Evolutionary conservation across 2,888 invertebrate species (phyloP), one percentile per base, ranked within the genome.

Genomic region (Pterostichus niger): DNA sequence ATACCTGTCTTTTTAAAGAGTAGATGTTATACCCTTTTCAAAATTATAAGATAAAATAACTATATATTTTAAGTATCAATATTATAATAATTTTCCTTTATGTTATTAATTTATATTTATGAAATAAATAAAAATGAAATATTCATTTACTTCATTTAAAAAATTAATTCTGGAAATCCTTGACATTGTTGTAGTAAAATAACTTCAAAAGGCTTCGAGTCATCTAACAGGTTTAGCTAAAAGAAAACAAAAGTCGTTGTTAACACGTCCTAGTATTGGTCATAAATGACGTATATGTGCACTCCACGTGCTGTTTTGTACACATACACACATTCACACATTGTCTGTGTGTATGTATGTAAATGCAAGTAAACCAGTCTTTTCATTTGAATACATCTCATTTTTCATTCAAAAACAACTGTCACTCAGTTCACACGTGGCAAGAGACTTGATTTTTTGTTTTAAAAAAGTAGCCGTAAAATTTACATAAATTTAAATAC

Each of bases 401-500:
- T 40, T 71, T 17, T 15, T 17, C 68, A 44, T 44, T 71, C 68
- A 71, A 9, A 24, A 44, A 71, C 11, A 44, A 44, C 44, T 71
- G 44, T 71, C 68, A 71, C 44, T 46, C 44, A 10, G 10, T 15
- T 10, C 4, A 40, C 68, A 71, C 68, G 68, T 71, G 68, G 40
- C 35, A 2, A 15, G 68, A 6, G 49, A 49, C 64, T 13, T 35
- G 35, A 33, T 64, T 64, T 64, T 5, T 10, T 59, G 15, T 59
- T 59, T 11, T 59, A 9, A 17, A 40, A 9, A 40, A 40, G 9
- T 59, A 52, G 11, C 31, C 59, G 64, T n/a, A 11, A 64, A 64
- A 64, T 64, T 64, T 35, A 64, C 64, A 64, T 64, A 64, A 31
- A 64, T 35, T 64, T 64, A 64, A 33, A 64, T 64, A 13, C 64